phyloP scores from a whole-genome alignment of 1,140 invertebrate genomes.

The Asobara japonica region DNA sequence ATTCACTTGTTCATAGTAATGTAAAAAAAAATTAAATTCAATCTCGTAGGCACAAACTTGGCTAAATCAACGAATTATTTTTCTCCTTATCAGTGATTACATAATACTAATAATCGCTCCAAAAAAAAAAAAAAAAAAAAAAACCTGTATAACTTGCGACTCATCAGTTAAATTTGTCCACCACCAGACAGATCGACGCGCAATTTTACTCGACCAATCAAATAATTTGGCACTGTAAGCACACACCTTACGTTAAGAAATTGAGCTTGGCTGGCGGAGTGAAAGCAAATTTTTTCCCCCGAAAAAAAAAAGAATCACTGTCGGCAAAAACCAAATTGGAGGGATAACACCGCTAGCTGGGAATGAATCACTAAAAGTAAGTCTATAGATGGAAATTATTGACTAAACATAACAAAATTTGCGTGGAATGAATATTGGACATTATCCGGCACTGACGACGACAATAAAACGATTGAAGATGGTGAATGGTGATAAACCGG shows the following conservation, averaged over 20 bases:
- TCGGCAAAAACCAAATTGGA: not conserved
- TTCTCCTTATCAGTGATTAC: not conserved
- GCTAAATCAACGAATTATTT: not conserved
- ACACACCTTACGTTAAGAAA: not conserved
- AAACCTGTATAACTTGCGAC: not conserved
- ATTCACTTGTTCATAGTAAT: not conserved
- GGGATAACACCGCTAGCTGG: not conserved
- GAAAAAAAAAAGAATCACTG: not conserved
- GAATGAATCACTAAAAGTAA: not conserved
- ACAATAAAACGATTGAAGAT: conserved; percentile 24
- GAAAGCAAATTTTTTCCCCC: not conserved
- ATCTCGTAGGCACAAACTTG: conserved; percentile 5
- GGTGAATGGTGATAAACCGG: conserved; percentile 1
- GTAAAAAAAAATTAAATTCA: not conserved
- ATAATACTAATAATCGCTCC: not conserved
- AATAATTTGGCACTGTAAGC: conserved; percentile 2
- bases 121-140: too few relatives aligned
- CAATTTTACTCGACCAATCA: not conserved
- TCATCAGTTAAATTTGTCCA: not conserved
- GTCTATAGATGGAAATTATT: not conserved
- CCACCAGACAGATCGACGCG: not conserved
- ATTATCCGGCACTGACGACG: not conserved
- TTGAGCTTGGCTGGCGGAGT: not conserved
- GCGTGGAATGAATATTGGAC: conserved; percentile 7
- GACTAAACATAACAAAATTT: conserved; percentile 1